Conservation (phyloP, 2,888 invertebrate species). For the Nephrotoma flavescens region DNA sequence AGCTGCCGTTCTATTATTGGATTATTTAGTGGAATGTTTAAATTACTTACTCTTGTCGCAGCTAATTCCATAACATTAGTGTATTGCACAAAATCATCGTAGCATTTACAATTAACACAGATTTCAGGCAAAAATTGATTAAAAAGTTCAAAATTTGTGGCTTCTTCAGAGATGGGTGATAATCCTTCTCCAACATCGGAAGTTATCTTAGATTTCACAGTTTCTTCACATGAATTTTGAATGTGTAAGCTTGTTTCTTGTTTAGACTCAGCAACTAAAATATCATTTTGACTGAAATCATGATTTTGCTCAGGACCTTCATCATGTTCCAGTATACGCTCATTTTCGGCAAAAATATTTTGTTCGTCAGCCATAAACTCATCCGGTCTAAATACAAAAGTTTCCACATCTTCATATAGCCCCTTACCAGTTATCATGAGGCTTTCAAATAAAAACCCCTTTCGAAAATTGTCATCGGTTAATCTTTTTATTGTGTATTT, state of each 20-base stretch:
- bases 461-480: background rate
- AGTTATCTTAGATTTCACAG: too few relatives aligned
- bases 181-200: background rate
- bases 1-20: background rate
- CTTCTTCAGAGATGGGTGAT: background rate
- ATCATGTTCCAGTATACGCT: background rate
- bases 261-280: too few relatives aligned
- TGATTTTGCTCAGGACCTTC: background rate
- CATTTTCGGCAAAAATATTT: background rate
- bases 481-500: background rate
- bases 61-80: background rate
- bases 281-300: too few relatives aligned
- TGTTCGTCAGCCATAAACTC: background rate
- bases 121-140: background rate
- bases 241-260: too few relatives aligned
- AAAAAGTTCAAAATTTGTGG: background rate
- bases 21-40: background rate
- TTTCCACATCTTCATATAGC: background rate
- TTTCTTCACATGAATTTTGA: too few relatives aligned
- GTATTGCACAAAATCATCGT: background rate
- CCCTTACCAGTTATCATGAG: background rate
- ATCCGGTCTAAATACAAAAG: background rate
- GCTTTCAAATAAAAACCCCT: background rate
- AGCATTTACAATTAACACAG: background rate
- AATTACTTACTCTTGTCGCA: background rate